These are phyloP conservation scores for Cancer borealis DNA, from an alignment of 2,888 invertebrate species.

Conservation along the genomic window DNA sequence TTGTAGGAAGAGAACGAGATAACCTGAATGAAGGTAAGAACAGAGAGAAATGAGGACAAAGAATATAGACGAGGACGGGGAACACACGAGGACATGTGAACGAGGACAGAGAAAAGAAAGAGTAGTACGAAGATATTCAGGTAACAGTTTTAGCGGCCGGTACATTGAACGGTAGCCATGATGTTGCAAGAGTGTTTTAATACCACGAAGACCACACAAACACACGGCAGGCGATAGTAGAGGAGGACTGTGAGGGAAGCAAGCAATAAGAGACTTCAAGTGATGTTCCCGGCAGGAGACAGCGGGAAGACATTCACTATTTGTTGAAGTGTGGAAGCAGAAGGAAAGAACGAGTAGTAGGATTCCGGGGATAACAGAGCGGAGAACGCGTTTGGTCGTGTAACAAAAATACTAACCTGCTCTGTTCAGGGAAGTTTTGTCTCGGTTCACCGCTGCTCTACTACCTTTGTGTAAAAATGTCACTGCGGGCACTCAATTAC, in stretches of 20 bases:
- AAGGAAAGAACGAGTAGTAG: no score
- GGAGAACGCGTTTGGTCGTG: not conserved
- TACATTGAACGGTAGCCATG: not conserved
- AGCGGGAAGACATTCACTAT: not conserved
- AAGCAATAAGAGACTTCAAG: not conserved
- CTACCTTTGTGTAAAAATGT: not conserved
- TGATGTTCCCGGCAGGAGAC: not conserved
- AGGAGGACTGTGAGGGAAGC: not conserved
- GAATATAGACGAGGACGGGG: not conserved
- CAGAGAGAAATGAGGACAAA: not conserved
- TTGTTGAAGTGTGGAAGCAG: not conserved
- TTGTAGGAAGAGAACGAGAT: not conserved
- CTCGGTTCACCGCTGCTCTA: not conserved
- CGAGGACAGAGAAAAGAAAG: not conserved
- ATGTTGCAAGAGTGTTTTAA: not conserved
- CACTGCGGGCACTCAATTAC: not conserved
- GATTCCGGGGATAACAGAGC: not conserved
- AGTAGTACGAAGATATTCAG: not conserved
- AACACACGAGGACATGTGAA: not conserved
- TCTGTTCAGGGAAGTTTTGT: not conserved
- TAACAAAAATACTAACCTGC: not conserved
- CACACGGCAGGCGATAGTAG: not conserved
- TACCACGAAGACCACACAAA: not conserved
- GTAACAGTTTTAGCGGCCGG: not conserved
- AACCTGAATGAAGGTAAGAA: not conserved